Base-by-base conservation (phyloP, 2,113 vertebrate genomes). In the Lycaon pictus region DNA sequence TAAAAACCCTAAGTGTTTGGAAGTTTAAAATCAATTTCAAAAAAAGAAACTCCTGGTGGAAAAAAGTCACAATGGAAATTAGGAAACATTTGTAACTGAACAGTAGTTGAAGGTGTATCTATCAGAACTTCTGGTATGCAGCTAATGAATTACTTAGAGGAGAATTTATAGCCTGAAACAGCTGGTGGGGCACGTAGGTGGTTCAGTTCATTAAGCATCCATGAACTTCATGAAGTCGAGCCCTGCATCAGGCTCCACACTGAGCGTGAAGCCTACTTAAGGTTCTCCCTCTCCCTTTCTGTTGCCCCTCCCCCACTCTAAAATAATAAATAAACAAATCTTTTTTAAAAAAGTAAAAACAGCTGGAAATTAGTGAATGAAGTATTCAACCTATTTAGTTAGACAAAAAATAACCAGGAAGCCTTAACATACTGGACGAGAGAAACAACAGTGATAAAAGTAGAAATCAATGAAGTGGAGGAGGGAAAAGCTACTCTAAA, bases 21-120 rank as follows among this genome's bases (percentile, higher is more conserved):
- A 92, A 84, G 79, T 56, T 96, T 88, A 37, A 90, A 94, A 92
- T 74, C 35, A 82, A 53, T 13, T 88, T 92, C n/a, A 89, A 80
- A 74, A 74, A 81, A 53, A 48, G 43, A 3, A 95, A 92, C 10
- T 77, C 27, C 25, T 69, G 17, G 4, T n/a, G 6, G 12, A 72
- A 97, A 92, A 92, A 81, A 71, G 83, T 43, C 29, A 10, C 8
- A 74, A 2, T 60, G 25, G 60, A 89, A 96, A 86, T 94, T 88
- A 62, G 48, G 5, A 93, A 82, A 86, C 79, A 71, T 79, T 95
- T 86, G 65, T 43, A 88, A 69, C 16, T 91, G 35, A 85, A 62
- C 11, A 88, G 76, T 90, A 79, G 83, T 95, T 63, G 10, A 53
- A 88, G 51, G 2, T 65, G 5, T 35, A 63, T 80, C 69, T 60